A percentile compares a stretch with the other conserved stretches of the same genome.
Conservation (phyloP, 2,113 vertebrate species). For the Phrynocephalus versicolor region DNA sequence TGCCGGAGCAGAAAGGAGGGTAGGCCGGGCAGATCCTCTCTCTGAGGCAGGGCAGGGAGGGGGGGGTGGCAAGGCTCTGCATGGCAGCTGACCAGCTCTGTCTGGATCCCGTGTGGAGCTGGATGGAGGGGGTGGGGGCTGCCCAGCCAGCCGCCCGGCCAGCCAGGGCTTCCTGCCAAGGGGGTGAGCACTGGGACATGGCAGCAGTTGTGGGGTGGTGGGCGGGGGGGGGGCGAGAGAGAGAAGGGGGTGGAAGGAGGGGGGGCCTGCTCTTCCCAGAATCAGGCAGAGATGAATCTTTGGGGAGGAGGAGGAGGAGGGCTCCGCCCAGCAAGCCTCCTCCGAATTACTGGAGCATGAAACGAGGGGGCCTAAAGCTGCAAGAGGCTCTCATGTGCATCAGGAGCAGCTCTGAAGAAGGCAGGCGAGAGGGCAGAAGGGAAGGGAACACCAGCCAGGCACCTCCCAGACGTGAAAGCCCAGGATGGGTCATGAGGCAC, state of each 20-base stretch:
- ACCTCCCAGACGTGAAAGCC: not conserved
- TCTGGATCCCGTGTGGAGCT: not conserved
- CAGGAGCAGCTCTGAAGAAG: constrained; percentile 28
- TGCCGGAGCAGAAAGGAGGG: no score
- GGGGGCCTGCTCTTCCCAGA: not conserved
- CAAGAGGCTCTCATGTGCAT: not conserved
- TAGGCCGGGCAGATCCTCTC: no score
- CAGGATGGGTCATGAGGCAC: not conserved
- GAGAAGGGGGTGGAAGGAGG: accelerated
- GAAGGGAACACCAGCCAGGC: not conserved
- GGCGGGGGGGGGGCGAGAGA: no score
- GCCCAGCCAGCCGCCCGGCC: not conserved
- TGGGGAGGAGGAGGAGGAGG: not conserved
- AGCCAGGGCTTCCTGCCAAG: not conserved
- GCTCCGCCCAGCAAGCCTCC: constrained; percentile 18
- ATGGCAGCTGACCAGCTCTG: not conserved
- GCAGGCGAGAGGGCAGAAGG: not conserved
- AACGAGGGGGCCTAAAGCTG: constrained; percentile 38
- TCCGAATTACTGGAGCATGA: constrained; percentile 69
- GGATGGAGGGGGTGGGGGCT: not conserved
- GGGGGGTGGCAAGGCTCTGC: no score
- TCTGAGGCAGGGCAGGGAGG: no score
- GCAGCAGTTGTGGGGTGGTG: no score
- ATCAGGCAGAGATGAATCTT: constrained; percentile 13
- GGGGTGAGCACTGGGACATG: not conserved